Percentiles rank a stretch among this genome's conserved stretches.
phyloP scores from a whole-genome alignment of 2,797 vertebrate genomes.

The Argentina silus region DNA sequence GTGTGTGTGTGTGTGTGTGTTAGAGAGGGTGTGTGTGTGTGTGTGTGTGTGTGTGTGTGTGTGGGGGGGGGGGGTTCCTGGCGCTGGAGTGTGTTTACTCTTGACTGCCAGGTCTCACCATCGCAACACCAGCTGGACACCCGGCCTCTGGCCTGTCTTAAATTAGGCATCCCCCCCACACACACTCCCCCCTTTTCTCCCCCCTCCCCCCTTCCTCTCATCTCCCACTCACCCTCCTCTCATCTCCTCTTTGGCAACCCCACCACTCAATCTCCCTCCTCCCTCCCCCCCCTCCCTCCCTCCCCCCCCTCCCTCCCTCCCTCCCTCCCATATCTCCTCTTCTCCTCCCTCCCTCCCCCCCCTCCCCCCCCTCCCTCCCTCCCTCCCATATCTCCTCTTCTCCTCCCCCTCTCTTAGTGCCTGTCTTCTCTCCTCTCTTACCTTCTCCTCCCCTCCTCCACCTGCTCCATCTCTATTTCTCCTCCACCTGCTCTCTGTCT shows the following conservation, averaged over 20 bases:
- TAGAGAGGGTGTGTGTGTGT: not conserved
- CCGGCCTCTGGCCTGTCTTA: constrained; percentile 51
- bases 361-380: not conserved
- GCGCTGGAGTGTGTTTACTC: constrained; percentile 6
- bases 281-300: not conserved
- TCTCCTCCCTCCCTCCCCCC: not conserved
- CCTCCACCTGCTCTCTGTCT: not conserved
- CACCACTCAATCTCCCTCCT: not conserved
- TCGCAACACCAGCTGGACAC: constrained; percentile 29
- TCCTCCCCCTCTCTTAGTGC: not conserved
- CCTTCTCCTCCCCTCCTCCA: not conserved
- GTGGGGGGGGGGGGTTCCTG: not conserved
- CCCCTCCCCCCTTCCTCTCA: not conserved
- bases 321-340: not conserved
- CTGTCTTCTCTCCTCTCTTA: not conserved
- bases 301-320: not conserved
- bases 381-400: not conserved
- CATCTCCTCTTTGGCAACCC: too few species aligned
- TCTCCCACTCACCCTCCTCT: not conserved
- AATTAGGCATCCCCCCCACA: constrained; percentile 36
- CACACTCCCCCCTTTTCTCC: not conserved
- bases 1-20: constrained; percentile 51
- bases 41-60: not conserved
- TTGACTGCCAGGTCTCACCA: constrained; percentile 3
- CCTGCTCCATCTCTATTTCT: not conserved